These are phyloP conservation scores for Stratiomys singularior DNA, from an alignment of 2,888 invertebrate species.

Conservation along the genomic window DNA sequence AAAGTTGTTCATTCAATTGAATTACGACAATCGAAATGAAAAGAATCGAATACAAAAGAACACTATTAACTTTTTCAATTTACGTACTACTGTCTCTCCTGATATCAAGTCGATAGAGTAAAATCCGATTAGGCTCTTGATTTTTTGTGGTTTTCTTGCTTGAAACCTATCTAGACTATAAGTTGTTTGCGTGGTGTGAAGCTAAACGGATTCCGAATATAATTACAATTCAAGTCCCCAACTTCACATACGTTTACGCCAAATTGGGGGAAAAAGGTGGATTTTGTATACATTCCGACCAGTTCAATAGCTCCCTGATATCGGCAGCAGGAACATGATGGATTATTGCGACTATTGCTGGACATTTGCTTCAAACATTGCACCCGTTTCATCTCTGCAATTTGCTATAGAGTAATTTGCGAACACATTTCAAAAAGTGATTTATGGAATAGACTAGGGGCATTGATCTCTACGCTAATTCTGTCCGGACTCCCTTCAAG, in stretches of 20 bases:
- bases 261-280: too few species aligned
- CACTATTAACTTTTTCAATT: slow-evolving; percentile 26
- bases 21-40: neutral
- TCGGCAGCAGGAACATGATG: neutral
- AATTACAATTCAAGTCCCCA: too few species aligned
- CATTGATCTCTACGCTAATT: slow-evolving; percentile 41
- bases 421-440: slow-evolving; percentile 2
- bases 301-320: too few species aligned
- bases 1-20: neutral
- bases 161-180: too few species aligned
- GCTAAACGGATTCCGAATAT: too few species aligned
- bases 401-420: neutral
- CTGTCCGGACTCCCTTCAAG: slow-evolving; percentile 34
- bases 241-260: too few species aligned
- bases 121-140: neutral
- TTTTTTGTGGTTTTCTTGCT: neutral
- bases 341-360: neutral
- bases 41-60: neutral
- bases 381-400: neutral
- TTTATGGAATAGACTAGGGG: slow-evolving; percentile 22
- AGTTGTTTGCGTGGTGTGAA: too few species aligned
- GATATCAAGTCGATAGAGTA: neutral
- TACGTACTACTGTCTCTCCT: neutral
- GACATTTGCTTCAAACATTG: neutral
- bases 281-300: too few species aligned